Evolutionary conservation across 2,113 vertebrate genomes (phyloP), one percentile per base, ranked within the genome.

Genomic region (Protobothrops mucrosquamatus): DNA sequence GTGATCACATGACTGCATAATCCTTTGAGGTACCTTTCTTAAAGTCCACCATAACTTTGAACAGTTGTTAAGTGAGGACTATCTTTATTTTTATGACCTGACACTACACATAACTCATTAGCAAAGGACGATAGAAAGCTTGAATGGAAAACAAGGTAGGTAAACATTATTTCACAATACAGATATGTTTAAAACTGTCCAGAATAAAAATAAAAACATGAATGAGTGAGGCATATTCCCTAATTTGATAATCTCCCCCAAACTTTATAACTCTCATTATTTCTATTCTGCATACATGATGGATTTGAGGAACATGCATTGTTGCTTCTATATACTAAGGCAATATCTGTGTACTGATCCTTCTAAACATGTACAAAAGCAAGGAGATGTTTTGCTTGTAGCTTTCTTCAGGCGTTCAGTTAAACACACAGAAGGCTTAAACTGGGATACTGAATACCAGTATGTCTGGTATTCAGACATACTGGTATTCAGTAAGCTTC

Each of bases 151-250:
- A 51, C 34, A 91, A 93, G 24, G 56, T 88, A 91, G 22, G 3
- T 86, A n/a, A 93, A 22, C 2, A 6, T 64, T 91, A 93, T 93
- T 57, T 57, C 52, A 91, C 54, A 89, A 29, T 26, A 91, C 91
- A 52, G 6, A 24, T 26, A 86, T 48, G 26, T 89, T 57, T 69
- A 43, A 24, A 91, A 4, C 6, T 11, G 61, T 51, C n/a, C 89
- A 91, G 69, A 74, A 3, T 90, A 57, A 23, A 87, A 88, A 86
- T 51, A 87, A 81, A 89, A 85, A 87, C 69, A 34, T 64, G 29
- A 87, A 61, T 57, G 34, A 87, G 56, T 52, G 64, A 74, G 87
- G 29, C 24, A 23, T 59, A 4, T n/a, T 69, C 61, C 26, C 29
- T 14, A n/a, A 69, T 69, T 23, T 69, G 64, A n/a, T 64, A 29